Evolutionary conservation across 2,113 vertebrate species (phyloP), one percentile per base, ranked within the genome.

Genomic region (Cettia cetti): DNA sequence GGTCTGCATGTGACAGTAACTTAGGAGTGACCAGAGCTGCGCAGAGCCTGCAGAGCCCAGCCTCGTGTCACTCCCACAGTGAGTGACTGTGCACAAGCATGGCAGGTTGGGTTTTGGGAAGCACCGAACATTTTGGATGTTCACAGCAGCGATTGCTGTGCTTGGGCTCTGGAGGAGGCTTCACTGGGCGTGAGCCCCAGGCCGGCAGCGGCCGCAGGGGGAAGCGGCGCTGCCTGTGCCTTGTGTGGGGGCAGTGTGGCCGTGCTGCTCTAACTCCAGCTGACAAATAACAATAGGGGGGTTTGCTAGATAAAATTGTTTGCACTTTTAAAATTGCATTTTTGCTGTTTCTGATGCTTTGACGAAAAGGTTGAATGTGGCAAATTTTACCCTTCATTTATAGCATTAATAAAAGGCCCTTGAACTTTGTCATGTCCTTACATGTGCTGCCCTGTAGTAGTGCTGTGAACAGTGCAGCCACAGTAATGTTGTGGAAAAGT

Each of bases 91-190:
- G 30, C 22, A 2, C 30, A 23, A 22, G 50, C 9, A 21, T 28
- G 84, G 15, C 28, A n/a, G 27, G 24, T 16, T 22, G 4, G 1
- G 0, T 53, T 45, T 69, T 27, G 59, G 15, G 44, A 4, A 61
- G 40, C 39, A 10, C 2, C 22, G n/a, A 39, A 4, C 5, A 0
- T 27, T 78, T 15, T 27, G 76, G 19, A 4, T 3, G 8, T 13
- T 49, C 47, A 9, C 47, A 49, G 39, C 40, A 21, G 33, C 4
- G 44, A 6, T n/a, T 15, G 35, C 60, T 52, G 69, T 61, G 74
- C 37, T 31, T 8, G 1, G 17, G 17, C 35, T 74, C 54, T 65
- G 44, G 10, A 35, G 31, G 40, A 42, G 39, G 39, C 39, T 40
- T 40, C 39, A 40, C 39, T n/a, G n/a, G n/a, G n/a, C n/a, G n/a